Base-by-base conservation (phyloP, 2,888 invertebrate genomes). In the Catocala sponsa region DNA sequence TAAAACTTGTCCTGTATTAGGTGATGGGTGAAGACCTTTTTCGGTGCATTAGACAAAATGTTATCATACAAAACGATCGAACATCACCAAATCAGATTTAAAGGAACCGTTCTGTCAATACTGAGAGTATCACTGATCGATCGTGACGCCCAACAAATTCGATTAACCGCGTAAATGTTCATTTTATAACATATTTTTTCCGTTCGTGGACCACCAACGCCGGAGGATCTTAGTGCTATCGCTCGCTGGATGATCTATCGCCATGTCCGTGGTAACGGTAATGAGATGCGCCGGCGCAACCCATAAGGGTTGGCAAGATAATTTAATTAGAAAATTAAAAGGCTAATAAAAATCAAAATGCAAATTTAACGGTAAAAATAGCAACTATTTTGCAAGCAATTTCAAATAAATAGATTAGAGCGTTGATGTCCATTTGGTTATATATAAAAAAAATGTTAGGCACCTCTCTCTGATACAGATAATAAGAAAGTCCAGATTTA, bases 221-320 rank as follows among this genome's bases (percentile, higher is more conserved):
- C 64, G 79, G 79, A 74, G 86, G 84, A 86, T 90, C 90, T 89
- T 87, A 88, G 87, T 91, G 89, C 90, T 91, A 91, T 92, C 92
- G 84, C 75, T 85, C 75, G 85, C 87, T 85, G 87, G 87, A 92
- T 90, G 91, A 92, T 93, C 91, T 91, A 91, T 91, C 85, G 83
- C 80, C 85, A 68, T 84, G 81, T 80, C 79, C 69, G 78, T 80
- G 81, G 78, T 76, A 70, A 76, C 73, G 74, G 73, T 83, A 83
- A 83, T 79, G 83, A 83, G 78, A 72, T 87, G 91, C 87, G 90
- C 82, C 81, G 84, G 88, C 88, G 85, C 86, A 85, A 82, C 87
- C 74, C 42, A 35, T 65, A 57, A 77, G 78, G 76, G 76, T 58
- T 77, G 76, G 59, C 78, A 70, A 62, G 42, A n/a, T 47, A 35